Base-by-base conservation (phyloP, 2,113 vertebrate genomes). In the Nettapus auritus region DNA sequence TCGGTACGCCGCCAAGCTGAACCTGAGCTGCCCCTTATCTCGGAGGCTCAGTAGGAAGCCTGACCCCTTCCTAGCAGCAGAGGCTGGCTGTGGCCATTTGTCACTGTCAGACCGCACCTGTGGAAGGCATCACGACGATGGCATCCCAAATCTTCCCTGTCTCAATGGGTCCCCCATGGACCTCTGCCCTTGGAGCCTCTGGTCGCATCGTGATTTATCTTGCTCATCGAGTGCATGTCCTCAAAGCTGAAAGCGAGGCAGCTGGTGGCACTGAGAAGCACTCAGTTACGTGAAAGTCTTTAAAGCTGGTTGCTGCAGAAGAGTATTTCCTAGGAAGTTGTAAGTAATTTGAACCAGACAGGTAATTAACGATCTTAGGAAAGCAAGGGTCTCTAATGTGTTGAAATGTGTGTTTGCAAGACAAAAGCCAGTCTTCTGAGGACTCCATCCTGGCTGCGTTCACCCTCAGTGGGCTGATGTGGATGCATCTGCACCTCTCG, bases 21-120 rank as follows among this genome's bases (percentile, higher is more conserved):
- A 63, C 17, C 50, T 0, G 0, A 70, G 76, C 66, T 71, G 2
- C 6, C 12, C 16, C 50, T 92, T 89, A 71, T 94, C 96, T 84
- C 29, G 52, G 71, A 59, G 64, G 10, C 59, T 67, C 16, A 12
- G 21, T 67, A 57, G 56, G 95, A 94, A 94, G 88, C 52, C 59
- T n/a, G 90, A 90, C 64, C 74, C 76, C 83, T 3, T 74, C 42
- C 76, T 25, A 0, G 3, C 62, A 3, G 0, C 44, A 25, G 86
- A 0, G 14, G 26, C 0, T 9, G 52, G 1, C 50, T 36, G 66
- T 33, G 11, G 68, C 59, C 91, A 84, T 96, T 59, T 84, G 16
- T 95, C 94, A 85, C 81, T 94, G 91, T 87, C 95, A 90, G 31
- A n/a, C 26, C 56, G 82, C 77, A 29, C 34, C 81, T 56, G 86